Evolutionary conservation across 2,113 vertebrate genomes (phyloP).

Genomic region (Ciconia boyciana): DNA sequence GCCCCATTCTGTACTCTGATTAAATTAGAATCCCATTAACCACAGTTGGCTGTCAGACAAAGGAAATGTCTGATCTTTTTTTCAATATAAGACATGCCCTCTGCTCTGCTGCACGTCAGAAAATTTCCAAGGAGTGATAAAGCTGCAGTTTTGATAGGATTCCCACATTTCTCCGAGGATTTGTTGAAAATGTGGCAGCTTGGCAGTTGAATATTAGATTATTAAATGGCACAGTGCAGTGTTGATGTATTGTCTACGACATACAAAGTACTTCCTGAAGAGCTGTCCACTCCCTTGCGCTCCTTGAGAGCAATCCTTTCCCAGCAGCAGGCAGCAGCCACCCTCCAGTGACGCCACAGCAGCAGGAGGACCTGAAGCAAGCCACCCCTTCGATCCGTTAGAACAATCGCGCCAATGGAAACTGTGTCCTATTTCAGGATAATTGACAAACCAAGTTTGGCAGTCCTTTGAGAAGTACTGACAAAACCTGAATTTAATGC

Average conservation of each 20-base stretch:
- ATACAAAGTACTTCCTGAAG: not conserved
- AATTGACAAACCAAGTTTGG: not conserved
- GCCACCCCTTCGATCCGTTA: not conserved
- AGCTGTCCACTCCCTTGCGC: not conserved
- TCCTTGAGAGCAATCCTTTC: not conserved
- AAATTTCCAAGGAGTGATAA: conserved; percentile 10
- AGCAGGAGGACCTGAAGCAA: not conserved
- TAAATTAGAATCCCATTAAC: conserved; percentile 53
- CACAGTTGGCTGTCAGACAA: conserved; percentile 28
- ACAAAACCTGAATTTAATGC: not conserved
- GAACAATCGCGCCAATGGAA: not conserved
- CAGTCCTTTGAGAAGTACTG: not conserved
- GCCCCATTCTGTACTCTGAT: conserved; percentile 21
- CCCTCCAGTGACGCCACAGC: not conserved
- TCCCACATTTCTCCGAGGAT: conserved; percentile 9
- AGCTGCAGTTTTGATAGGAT: not conserved
- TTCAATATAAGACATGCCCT: conserved; percentile 8
- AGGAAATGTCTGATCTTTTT: conserved; percentile 43
- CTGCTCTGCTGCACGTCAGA: not conserved
- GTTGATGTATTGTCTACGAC: not conserved
- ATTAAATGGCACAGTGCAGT: not conserved
- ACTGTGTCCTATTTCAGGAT: not conserved
- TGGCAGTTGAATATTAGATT: not conserved
- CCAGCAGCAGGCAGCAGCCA: not conserved
- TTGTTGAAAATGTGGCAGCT: not conserved